Base-by-base conservation (phyloP, 2,888 invertebrate species). In the Oithona nana region DNA sequence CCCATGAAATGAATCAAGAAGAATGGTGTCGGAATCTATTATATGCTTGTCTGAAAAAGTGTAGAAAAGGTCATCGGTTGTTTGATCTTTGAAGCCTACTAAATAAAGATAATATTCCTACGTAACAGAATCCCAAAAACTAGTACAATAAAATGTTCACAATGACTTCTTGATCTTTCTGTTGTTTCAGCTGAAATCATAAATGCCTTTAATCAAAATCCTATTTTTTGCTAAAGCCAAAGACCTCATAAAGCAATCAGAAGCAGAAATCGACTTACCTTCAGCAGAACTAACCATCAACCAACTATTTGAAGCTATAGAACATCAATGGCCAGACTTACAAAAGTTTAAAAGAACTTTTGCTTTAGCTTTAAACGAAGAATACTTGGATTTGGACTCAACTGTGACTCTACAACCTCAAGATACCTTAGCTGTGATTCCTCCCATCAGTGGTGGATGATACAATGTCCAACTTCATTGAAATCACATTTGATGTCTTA, bases 371-470 rank as follows among this genome's bases (percentile, higher is more conserved):
- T 75, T 86, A 57, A 94, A 94, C 76, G 84, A 90, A 70, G 81
- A 82, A 67, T 89, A 88, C 68, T 78, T 83, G 65, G 74, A 78
- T 20, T 75, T 78, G 1, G 75, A 77, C 39, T 72, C 75, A 48
- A 72, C 74, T 50, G 72, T 86, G 49, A 71, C 75, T 26, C 73
- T 88, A 4, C 77, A 77, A 49, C 76, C 80, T 28, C 81, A 80
- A 65, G 92, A 93, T 76, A 85, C 83, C 73, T 79, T 94, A 65
- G 94, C 93, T 65, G 79, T 94, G 16, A 93, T 95, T 70, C 94
- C 94, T 61, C 94, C 94, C 0, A 77, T 95, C 59, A 93, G 93
- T 75, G 93, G 93, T 69, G 94, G 94, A 69, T 86, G 80, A 76
- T 63, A 31, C 52, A 63, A 74, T 69, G 68, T 86, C 84, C 82